Base-by-base conservation (phyloP, 2,797 vertebrate genomes). In the Microchirus variegatus region DNA sequence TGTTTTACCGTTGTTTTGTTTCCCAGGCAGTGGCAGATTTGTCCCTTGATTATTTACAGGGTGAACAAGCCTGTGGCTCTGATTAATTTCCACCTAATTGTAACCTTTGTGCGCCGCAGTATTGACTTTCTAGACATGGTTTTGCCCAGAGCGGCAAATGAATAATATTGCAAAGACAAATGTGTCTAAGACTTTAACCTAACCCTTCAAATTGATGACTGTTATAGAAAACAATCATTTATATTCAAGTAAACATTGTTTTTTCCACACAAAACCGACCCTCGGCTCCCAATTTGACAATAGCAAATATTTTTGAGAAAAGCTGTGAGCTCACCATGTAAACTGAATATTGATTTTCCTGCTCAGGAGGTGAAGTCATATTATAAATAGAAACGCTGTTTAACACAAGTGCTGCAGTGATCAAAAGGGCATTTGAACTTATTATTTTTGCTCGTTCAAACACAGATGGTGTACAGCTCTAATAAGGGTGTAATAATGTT, bases 341-440 rank as follows among this genome's bases (percentile, higher is more conserved):
- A 89, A 91, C 77, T 81, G 73, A 89, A 92, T 91, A 78, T 87
- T 91, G 90, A 92, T 90, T 89, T 89, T 71, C 80, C 91, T 92
- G 85, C 89, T 79, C 57, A 90, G 47, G 90, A 93, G 84, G 79
- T 75, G 80, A 85, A 79, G 63, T 85, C 88, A 88, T 80, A 93
- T 92, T 93, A 93, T 90, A 92, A 87, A 77, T 85, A 80, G 77
- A 90, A 78, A 47, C 51, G 38, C 38, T 51, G 48, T 57, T 63
- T 61, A 70, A 62, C 53, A 45, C n/a, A 14, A 58, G 90, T 60
- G 69, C 47, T 57, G 53, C 19, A 60, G 43, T 57, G 67, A 70
- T 70, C 41, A 66, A 57, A 67, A 63, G 47, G 35, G 42, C 7
- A 67, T 76, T 53, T 62, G 22, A 63, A 57, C 31, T 70, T 18